A percentile compares a stretch with the other conserved stretches of the same genome.
Evolutionary conservation across 2,888 invertebrate genomes (phyloP).

Genomic region (Amphimallon solstitiale): DNA sequence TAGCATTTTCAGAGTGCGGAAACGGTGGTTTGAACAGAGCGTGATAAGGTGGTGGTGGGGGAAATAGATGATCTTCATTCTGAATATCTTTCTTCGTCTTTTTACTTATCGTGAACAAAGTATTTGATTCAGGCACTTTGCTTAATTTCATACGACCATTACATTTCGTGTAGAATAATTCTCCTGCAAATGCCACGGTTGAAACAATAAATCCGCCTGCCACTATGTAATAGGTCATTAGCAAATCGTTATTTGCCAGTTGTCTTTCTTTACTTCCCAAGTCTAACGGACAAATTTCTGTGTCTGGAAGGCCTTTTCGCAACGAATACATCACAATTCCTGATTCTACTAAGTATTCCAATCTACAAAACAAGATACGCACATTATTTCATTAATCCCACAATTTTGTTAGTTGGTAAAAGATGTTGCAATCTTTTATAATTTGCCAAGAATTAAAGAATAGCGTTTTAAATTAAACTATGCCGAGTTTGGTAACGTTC

Average conservation of each 20-base stretch:
- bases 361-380: slow-evolving; percentile 67
- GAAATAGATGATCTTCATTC: slow-evolving; percentile 35
- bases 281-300: slow-evolving; percentile 83
- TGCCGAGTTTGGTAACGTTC: no score
- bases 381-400: no score
- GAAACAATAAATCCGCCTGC: slow-evolving; percentile 75
- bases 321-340: slow-evolving; percentile 79
- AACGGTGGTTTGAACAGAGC: slow-evolving; percentile 66
- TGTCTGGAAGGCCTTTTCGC: slow-evolving; percentile 73
- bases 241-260: slow-evolving; percentile 78
- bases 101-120: slow-evolving; percentile 7
- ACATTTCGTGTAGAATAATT: slow-evolving; percentile 61
- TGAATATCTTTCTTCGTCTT: slow-evolving; percentile 4
- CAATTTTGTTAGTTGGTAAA: no score
- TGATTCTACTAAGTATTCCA: slow-evolving; percentile 76
- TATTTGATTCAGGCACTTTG: background rate
- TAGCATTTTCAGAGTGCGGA: slow-evolving; percentile 56
- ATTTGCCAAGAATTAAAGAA: no score
- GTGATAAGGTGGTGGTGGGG: slow-evolving; percentile 75
- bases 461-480: no score
- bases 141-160: slow-evolving; percentile 1
- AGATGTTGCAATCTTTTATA: no score
- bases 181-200: slow-evolving; percentile 72
- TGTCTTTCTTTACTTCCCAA: slow-evolving; percentile 83
- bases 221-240: slow-evolving; percentile 84